Evolutionary conservation across 2,113 vertebrate genomes (phyloP), one percentile per base, ranked within the genome.

Genomic region (Penelope pileata): DNA sequence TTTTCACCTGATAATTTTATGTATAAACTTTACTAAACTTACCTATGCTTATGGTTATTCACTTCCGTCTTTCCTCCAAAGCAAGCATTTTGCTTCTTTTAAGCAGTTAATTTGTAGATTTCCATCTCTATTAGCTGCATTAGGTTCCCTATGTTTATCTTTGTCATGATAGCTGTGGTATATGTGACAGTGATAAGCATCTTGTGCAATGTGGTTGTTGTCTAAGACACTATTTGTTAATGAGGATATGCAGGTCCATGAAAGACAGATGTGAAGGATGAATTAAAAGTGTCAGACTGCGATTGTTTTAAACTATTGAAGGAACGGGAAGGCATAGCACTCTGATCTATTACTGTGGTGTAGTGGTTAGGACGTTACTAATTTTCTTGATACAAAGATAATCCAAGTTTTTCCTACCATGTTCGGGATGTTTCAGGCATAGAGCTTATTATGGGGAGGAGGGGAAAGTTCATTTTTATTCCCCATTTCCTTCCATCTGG

Each of bases 201-300:
- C 70, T 89, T 56, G 51, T 58, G 48, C 58, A 24, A 77, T 64
- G 53, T 59, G 56, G 47, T 50, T 29, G 32, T 74, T 83, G 66
- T 78, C 72, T 90, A 90, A 51, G 36, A 42, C 19, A 54, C 32
- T 26, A 84, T 78, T 80, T 96, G 42, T 63, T 94, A 70, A 78
- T 75, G 60, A 91, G 60, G 47, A 74, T 77, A 27, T 21, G 21
- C 73, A 92, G 89, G 45, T 74, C 56, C 81, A 34, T 30, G 51
- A 85, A 64, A 36, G 38, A 86, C 79, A 87, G 56, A 66, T 45
- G 74, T 18, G 64, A 74, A 73, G 63, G 59, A 40, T 66, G 43
- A 43, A 67, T 21, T 67, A 22, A 67, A 67, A n/a, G 40, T 24
- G 64, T 22, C 43, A n/a, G 38, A 42, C 70, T 91, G 83, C 29